Evolutionary conservation across 2,113 vertebrate genomes (phyloP), one percentile per base, ranked within the genome.

Genomic region (Carettochelys insculpta): DNA sequence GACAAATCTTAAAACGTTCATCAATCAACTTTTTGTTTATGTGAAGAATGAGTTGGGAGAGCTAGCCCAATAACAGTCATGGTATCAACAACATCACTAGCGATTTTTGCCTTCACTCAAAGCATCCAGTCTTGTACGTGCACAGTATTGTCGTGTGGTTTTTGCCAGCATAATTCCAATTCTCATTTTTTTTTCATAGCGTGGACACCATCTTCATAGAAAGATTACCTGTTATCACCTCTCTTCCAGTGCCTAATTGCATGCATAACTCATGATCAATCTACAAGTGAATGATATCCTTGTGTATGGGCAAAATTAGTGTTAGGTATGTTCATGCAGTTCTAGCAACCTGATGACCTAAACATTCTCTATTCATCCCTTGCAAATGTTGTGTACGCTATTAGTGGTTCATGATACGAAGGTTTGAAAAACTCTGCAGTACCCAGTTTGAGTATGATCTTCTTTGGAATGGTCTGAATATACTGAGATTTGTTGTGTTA

Each of bases 271-370:
- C 71, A 27, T 25, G 19, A 24, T 31, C 65, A n/a, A 71, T 29
- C 45, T 6, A 27, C 24, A 25, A 11, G 22, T 45, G 3, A 6
- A 47, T 82, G 29, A 0, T 6, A 0, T 13, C 47, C 5, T 20
- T 83, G 29, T 82, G 65, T 38, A 29, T 31, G 54, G 52, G 25
- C 41, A 75, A 75, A 75, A 43, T 45, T 14, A 27, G 38, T n/a
- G 24, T 75, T 75, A 27, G 71, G 24, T 45, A 38, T 45, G 11
- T 6, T 25, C 11, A 17, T 27, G 25, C 27, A 45, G 71, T 75
- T 75, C 14, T n/a, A n/a, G n/a, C n/a, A n/a, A n/a, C n/a, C n/a
- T n/a, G n/a, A n/a, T n/a, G n/a, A n/a, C n/a, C n/a, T n/a, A n/a
- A n/a, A n/a, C n/a, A n/a, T 48, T 82, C 43, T 78, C 77, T 56